Percentiles rank a stretch among this genome's conserved stretches.
These are phyloP conservation scores for Osmerus eperlanus DNA, from an alignment of 2,113 vertebrate species.

Conservation along the genomic window DNA sequence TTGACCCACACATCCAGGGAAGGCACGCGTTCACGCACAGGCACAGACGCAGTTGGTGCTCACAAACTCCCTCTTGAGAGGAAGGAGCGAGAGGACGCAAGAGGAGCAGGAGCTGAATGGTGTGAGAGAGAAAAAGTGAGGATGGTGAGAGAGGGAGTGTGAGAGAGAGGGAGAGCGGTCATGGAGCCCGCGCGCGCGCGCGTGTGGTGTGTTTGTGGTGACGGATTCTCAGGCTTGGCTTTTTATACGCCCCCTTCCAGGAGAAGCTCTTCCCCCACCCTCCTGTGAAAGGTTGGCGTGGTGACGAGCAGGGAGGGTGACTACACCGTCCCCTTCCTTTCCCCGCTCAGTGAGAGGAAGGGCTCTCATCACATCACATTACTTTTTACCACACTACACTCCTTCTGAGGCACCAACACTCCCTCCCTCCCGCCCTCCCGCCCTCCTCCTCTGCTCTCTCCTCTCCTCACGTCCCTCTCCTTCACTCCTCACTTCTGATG, in stretches of 20 bases:
- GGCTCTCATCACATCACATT: slow-evolving; percentile 56
- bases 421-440: slow-evolving; percentile 18
- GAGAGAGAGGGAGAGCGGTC: slow-evolving; percentile 60
- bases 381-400: slow-evolving; percentile 28
- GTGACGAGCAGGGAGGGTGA: slow-evolving; percentile 22
- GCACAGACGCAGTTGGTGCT: slow-evolving; percentile 45
- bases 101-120: slow-evolving; percentile 17
- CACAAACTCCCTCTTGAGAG: slow-evolving; percentile 61
- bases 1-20: slow-evolving; percentile 16
- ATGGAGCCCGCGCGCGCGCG: slow-evolving; percentile 53
- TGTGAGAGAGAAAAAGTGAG: slow-evolving; percentile 37
- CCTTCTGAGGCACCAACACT: slow-evolving; percentile 32
- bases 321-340: slow-evolving; percentile 11
- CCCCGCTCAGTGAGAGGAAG: slow-evolving; percentile 52
- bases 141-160: slow-evolving; percentile 20
- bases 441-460: not conserved
- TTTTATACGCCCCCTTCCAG: slow-evolving; percentile 68
- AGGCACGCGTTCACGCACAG: slow-evolving; percentile 27
- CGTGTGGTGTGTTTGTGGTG: slow-evolving; percentile 71
- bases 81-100: slow-evolving; percentile 23
- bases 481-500: slow-evolving; percentile 19
- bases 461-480: slow-evolving; percentile 21
- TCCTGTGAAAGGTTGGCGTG: slow-evolving; percentile 59
- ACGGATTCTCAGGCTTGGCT: slow-evolving; percentile 71
- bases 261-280: slow-evolving; percentile 44